Evolutionary conservation across 2,797 vertebrate genomes (phyloP).

Genomic region (Arnoldichthys spilopterus): DNA sequence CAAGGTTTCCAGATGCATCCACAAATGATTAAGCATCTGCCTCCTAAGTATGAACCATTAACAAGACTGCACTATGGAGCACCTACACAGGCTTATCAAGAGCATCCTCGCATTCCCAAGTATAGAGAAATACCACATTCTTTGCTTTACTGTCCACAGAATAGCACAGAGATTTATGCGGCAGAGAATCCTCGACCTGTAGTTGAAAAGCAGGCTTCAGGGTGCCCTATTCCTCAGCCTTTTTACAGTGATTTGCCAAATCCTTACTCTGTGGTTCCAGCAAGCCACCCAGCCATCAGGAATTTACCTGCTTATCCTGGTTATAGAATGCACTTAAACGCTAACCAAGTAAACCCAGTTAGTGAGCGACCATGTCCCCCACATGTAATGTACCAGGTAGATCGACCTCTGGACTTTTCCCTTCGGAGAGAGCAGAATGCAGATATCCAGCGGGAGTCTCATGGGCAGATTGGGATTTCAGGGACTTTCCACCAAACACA

Average conservation of each 20-base stretch:
- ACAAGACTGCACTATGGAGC: constrained; percentile 64
- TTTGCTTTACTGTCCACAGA: constrained; percentile 74
- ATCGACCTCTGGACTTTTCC: constrained; percentile 60
- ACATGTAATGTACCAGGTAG: constrained; percentile 34
- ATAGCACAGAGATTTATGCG: constrained; percentile 66
- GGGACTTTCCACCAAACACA: constrained; percentile 64
- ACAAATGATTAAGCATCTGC: constrained; percentile 68
- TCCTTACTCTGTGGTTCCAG: constrained; percentile 55
- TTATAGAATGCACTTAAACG: constrained; percentile 66
- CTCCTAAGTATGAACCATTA: constrained; percentile 72
- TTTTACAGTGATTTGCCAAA: constrained; percentile 67
- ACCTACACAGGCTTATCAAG: constrained; percentile 72
- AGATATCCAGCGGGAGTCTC: constrained; percentile 48
- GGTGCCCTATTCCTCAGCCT: constrained; percentile 63
- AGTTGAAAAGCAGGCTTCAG: constrained; percentile 60
- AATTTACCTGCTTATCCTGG: constrained; percentile 65
- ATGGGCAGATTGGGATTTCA: constrained; percentile 3
- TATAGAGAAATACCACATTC: constrained; percentile 77
- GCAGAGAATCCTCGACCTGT: constrained; percentile 62
- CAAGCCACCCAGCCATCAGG: constrained; percentile 64
- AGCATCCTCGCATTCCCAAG: constrained; percentile 72
- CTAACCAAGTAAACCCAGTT: constrained; percentile 59
- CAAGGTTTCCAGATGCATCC: constrained; percentile 68
- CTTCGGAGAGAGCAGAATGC: constrained; percentile 51
- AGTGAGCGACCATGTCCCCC: constrained; percentile 57